Evolutionary conservation across 2,888 invertebrate genomes (phyloP).

Genomic region (Synanthedon vespiformis): DNA sequence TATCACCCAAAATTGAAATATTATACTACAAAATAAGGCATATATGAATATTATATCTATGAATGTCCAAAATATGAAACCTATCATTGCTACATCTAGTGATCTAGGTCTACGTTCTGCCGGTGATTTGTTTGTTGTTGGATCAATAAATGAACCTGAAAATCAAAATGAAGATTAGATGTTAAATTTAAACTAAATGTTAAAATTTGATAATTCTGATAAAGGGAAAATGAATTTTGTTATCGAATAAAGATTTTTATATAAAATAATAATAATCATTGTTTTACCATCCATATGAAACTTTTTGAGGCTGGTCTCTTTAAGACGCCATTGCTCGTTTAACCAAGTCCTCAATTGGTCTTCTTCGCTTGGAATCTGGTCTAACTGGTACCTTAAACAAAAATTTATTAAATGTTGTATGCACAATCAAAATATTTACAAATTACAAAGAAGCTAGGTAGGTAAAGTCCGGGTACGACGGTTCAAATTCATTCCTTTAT

Average conservation of each 20-base stretch:
- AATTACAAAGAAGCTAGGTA: background rate
- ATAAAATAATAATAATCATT: slow-evolving; percentile 29
- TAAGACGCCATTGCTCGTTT: slow-evolving; percentile 74
- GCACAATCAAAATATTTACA: background rate
- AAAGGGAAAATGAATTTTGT: slow-evolving; percentile 11
- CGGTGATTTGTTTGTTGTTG: slow-evolving; percentile 28
- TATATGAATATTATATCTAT: slow-evolving; percentile 63
- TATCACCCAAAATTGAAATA: slow-evolving; percentile 68
- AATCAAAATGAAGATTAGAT: slow-evolving; percentile 14
- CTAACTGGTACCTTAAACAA: slow-evolving; percentile 67
- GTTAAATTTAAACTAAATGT: too few relatives aligned
- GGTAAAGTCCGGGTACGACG: too few relatives aligned
- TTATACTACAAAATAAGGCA: slow-evolving; percentile 39
- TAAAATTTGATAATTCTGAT: too few relatives aligned
- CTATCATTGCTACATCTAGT: slow-evolving; percentile 38
- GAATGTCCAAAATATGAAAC: slow-evolving; percentile 76
- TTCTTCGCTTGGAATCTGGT: slow-evolving; percentile 71
- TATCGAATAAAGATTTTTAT: slow-evolving; percentile 40
- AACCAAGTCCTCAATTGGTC: slow-evolving; percentile 72
- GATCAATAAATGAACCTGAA: slow-evolving; percentile 48
- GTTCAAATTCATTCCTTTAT: too few relatives aligned
- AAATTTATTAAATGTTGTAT: background rate
- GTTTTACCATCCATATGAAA: slow-evolving; percentile 68
- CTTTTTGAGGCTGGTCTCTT: slow-evolving; percentile 72
- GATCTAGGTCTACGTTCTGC: slow-evolving; percentile 30